Evolutionary conservation across 2,888 invertebrate species (phyloP).

Genomic region (Clanis bilineata): DNA sequence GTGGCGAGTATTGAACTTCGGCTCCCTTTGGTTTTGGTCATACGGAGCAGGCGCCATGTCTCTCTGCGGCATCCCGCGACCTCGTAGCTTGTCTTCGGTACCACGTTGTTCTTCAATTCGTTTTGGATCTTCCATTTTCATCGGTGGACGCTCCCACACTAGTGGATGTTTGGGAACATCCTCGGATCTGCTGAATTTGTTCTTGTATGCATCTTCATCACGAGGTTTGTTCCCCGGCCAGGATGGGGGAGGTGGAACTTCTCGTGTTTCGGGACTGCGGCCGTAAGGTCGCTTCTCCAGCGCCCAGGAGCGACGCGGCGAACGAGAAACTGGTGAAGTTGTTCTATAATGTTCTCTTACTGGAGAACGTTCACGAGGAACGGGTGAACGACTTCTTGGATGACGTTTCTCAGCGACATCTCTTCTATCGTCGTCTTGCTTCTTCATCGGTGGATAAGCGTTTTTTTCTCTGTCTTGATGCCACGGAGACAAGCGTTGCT

Average conservation of each 20-base stretch:
- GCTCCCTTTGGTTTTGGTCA: constrained; percentile 25
- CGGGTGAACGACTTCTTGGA: constrained; percentile 55
- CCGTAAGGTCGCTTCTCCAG: constrained; percentile 55
- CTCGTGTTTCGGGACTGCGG: constrained; percentile 50
- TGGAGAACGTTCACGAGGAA: constrained; percentile 58
- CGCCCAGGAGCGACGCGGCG: constrained; percentile 69
- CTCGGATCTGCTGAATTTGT: constrained; percentile 24
- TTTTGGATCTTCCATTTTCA: constrained; percentile 6
- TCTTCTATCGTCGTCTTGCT: constrained; percentile 50
- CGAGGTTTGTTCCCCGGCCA: constrained; percentile 57
- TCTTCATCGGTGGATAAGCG: constrained; percentile 34
- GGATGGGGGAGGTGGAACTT: constrained; percentile 63
- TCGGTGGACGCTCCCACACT: constrained; percentile 20
- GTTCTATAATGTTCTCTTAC: constrained; percentile 55
- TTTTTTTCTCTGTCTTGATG: constrained; percentile 47
- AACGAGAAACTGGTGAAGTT: constrained; percentile 59
- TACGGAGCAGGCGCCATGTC: constrained; percentile 17
- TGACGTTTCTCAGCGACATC: constrained; percentile 25
- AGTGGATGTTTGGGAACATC: constrained; percentile 26
- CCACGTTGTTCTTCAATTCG: constrained; percentile 11
- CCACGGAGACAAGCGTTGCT: constrained; percentile 44
- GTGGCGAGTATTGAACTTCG: constrained; percentile 27
- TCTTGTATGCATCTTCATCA: constrained; percentile 29
- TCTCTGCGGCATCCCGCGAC: not conserved
- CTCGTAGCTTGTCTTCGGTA: not conserved